Conservation (phyloP, 2,888 invertebrate genomes). For the Netelia melanura region DNA sequence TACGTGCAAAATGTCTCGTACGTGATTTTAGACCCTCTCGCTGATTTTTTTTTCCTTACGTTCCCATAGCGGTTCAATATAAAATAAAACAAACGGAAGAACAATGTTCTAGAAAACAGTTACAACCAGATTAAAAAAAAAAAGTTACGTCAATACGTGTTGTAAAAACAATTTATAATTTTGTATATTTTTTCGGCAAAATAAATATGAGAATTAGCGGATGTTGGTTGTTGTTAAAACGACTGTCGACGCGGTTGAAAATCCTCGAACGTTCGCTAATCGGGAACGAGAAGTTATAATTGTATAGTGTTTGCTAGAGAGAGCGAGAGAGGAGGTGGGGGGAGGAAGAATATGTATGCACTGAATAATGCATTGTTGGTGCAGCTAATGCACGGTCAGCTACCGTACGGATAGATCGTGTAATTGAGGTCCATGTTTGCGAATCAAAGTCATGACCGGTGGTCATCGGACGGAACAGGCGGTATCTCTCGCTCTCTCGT, state of each 20-base stretch:
- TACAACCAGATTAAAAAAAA: neutral
- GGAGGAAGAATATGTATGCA: slow-evolving; percentile 65
- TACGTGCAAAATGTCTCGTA: slow-evolving; percentile 82
- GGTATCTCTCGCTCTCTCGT: slow-evolving; percentile 28
- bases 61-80: neutral
- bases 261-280: too few relatives aligned
- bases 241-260: too few relatives aligned
- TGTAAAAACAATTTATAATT: too few relatives aligned
- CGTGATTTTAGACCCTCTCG: slow-evolving; percentile 43
- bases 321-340: slow-evolving; percentile 10
- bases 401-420: slow-evolving; percentile 76
- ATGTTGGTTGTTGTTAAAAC: too few relatives aligned
- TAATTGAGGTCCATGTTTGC: slow-evolving; percentile 84
- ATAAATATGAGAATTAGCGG: too few relatives aligned
- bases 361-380: slow-evolving; percentile 85
- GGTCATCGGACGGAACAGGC: slow-evolving; percentile 76
- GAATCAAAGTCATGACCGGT: slow-evolving; percentile 84
- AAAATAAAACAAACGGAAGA: too few relatives aligned
- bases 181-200: too few relatives aligned
- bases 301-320: slow-evolving; percentile 32
- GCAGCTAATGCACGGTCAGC: slow-evolving; percentile 85
- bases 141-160: too few relatives aligned
- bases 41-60: slow-evolving; percentile 29
- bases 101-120: slow-evolving; percentile 1
- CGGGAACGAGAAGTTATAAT: neutral